Percentiles rank a stretch among this genome's conserved stretches.
These are phyloP conservation scores for Xerus rutilus DNA, from an alignment of 2,797 vertebrate genomes.

Conservation along the genomic window DNA sequence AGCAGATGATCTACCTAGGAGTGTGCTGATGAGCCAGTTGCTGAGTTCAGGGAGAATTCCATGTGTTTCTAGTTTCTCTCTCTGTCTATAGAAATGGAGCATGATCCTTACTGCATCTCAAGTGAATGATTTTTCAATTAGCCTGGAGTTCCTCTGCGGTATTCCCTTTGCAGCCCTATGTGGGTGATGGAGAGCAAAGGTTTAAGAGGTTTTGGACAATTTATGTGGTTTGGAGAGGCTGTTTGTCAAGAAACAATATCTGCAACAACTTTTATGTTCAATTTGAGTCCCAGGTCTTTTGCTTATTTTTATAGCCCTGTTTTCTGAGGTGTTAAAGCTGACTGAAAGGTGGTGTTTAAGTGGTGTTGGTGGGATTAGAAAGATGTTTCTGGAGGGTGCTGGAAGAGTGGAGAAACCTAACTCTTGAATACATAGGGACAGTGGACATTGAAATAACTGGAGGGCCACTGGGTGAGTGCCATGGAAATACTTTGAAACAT, in stretches of 20 bases:
- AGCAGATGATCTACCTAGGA: conserved; percentile 83
- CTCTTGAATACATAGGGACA: neutral
- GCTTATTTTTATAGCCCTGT: conserved; percentile 85
- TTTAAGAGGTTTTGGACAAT: conserved; percentile 90
- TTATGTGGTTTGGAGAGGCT: conserved; percentile 86
- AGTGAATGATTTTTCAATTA: conserved; percentile 92
- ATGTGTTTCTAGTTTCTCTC: conserved; percentile 86
- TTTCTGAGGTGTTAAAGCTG: conserved; percentile 82
- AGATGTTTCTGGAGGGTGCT: neutral
- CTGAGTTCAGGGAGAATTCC: conserved; percentile 81
- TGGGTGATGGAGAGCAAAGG: conserved; percentile 88
- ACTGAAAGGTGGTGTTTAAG: conserved; percentile 81
- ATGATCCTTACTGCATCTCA: conserved; percentile 84
- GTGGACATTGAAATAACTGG: neutral
- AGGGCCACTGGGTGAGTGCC: neutral
- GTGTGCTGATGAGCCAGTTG: conserved; percentile 87
- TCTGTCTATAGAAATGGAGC: conserved; percentile 82
- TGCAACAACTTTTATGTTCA: conserved; percentile 87
- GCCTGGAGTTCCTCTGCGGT: conserved; percentile 86
- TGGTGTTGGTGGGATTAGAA: neutral
- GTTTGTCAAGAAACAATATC: conserved; percentile 90
- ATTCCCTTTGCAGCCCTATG: conserved; percentile 85
- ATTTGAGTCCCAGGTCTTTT: conserved; percentile 85
- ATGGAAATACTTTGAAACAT: neutral
- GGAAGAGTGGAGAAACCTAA: neutral